Conservation (phyloP, 2,888 invertebrate species). For the Hermaeophaga mercurialis region DNA sequence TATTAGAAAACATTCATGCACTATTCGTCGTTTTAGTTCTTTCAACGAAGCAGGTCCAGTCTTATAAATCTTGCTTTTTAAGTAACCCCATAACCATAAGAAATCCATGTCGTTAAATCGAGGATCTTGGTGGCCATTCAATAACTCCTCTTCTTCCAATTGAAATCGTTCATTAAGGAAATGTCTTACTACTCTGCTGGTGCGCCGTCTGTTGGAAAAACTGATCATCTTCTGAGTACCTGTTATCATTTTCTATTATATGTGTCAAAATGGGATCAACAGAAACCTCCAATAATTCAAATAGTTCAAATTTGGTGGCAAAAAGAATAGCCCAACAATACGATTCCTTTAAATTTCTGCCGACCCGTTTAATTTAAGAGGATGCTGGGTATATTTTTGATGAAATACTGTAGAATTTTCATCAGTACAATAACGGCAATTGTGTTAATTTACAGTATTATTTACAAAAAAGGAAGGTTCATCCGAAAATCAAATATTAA, state of each 20-base stretch:
- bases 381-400: not conserved
- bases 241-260: not conserved
- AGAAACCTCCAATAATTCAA: not conserved
- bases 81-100: too few relatives aligned
- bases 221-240: not conserved
- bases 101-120: not conserved
- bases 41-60: too few relatives aligned
- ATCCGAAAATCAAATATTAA: not conserved
- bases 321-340: too few relatives aligned
- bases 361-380: not conserved
- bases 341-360: not conserved
- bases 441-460: too few relatives aligned
- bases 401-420: not conserved
- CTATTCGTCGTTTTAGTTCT: too few relatives aligned
- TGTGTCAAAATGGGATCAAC: too few relatives aligned
- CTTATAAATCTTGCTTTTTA: too few relatives aligned
- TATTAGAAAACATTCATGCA: too few relatives aligned
- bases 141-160: not conserved
- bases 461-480: not conserved
- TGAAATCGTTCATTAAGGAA: not conserved
- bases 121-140: slow-evolving; percentile 1
- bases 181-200: not conserved
- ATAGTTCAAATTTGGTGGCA: too few relatives aligned
- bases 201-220: not conserved
- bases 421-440: too few relatives aligned